Evolutionary conservation across 2,888 invertebrate genomes (phyloP).

Genomic region (Nephrotoma flavescens): DNA sequence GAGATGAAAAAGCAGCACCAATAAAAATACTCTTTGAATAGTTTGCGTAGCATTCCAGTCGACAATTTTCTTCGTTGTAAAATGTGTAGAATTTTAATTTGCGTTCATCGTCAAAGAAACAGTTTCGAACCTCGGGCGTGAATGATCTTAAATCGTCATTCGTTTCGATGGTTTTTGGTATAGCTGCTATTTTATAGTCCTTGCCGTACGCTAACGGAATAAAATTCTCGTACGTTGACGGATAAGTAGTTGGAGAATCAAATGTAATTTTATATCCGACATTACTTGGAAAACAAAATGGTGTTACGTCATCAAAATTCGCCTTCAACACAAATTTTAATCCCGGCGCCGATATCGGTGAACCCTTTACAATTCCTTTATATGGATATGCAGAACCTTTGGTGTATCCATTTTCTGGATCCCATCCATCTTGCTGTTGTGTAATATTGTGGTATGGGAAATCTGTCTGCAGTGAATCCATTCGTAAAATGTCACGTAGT

Average conservation of each 20-base stretch:
- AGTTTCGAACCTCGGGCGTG: not conserved
- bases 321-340: not conserved
- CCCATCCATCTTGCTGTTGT: not conserved
- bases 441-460: not conserved
- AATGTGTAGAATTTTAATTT: not conserved
- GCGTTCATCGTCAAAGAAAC: not conserved
- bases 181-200: not conserved
- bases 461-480: not conserved
- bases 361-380: not conserved
- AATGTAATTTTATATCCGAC: not conserved
- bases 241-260: not conserved
- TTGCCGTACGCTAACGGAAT: not conserved
- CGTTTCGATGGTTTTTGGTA: not conserved
- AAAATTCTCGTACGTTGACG: not conserved
- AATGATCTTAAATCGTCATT: not conserved
- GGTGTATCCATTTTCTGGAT: not conserved
- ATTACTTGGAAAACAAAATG: not conserved
- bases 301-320: not conserved
- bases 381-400: not conserved
- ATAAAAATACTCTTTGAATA: not conserved
- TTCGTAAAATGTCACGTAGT: not conserved
- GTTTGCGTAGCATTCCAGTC: not conserved
- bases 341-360: not conserved
- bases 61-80: not conserved
- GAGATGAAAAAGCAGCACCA: not conserved